Evolutionary conservation across 1,140 invertebrate species (phyloP).

Genomic region (Temnothorax longispinosus): DNA sequence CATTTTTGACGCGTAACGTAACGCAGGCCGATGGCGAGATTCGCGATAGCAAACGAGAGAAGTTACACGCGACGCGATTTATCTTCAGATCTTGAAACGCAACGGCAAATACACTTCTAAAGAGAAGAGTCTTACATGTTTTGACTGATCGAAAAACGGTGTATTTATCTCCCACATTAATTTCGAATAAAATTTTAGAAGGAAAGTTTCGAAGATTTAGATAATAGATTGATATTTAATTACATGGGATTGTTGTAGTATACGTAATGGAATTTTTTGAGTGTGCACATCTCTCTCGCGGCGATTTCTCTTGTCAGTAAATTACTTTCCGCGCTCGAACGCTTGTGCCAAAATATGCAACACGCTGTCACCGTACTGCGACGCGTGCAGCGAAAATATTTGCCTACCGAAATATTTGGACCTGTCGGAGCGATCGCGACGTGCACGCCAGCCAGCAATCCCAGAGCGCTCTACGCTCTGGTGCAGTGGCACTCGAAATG

Average conservation of each 20-base stretch:
- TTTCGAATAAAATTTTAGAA: background rate
- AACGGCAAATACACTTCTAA: background rate
- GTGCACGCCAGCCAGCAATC: background rate
- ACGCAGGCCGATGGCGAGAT: background rate
- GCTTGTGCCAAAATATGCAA: background rate
- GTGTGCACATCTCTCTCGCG: background rate
- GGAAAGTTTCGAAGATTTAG: background rate
- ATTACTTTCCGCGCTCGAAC: constrained; percentile 1
- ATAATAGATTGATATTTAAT: background rate
- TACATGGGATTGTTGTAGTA: background rate
- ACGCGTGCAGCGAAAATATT: constrained; percentile 31
- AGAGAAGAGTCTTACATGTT: background rate
- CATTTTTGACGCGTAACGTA: constrained; percentile 28
- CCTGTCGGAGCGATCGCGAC: background rate
- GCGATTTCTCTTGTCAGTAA: background rate
- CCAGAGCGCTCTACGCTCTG: background rate
- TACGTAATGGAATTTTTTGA: background rate
- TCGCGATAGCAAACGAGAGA: background rate
- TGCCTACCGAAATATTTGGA: constrained; percentile 39
- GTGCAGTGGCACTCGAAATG: constrained; percentile 1
- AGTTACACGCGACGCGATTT: background rate
- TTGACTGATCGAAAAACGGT: background rate
- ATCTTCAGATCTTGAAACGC: background rate
- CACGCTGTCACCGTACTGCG: background rate
- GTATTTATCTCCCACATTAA: background rate